Evolutionary conservation across 2,113 vertebrate species (phyloP).

Genomic region (Sphaerodactylus townsendi): DNA sequence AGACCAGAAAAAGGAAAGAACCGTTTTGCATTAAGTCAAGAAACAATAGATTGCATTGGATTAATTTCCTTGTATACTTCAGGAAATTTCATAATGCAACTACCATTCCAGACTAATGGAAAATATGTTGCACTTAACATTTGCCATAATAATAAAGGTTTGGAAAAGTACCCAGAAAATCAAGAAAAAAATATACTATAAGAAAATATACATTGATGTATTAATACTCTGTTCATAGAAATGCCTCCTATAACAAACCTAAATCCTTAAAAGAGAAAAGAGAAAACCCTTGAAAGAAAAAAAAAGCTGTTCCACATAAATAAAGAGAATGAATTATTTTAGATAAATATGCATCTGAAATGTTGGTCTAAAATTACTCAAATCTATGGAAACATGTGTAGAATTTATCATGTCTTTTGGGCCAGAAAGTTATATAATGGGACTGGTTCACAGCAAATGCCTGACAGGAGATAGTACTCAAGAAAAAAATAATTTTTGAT

Average conservation of each 20-base stretch:
- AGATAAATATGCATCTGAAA: no score
- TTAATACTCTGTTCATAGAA: not conserved
- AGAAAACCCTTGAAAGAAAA: no score
- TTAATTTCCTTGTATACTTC: not conserved
- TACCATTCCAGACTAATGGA: slow-evolving; percentile 29
- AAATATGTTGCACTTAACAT: slow-evolving; percentile 20
- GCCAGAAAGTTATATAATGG: no score
- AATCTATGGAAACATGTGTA: no score
- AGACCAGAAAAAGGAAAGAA: slow-evolving; percentile 41
- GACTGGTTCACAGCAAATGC: no score
- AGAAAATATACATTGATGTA: not conserved
- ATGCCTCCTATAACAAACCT: not conserved
- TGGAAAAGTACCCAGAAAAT: slow-evolving; percentile 1
- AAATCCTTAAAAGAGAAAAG: no score
- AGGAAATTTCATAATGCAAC: slow-evolving; percentile 20
- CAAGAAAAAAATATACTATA: not conserved
- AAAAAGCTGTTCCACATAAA: no score
- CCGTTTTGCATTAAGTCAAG: slow-evolving; percentile 29
- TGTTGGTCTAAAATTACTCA: no score
- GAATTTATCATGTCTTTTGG: no score
- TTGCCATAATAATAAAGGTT: slow-evolving; percentile 37
- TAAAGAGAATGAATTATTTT: no score
- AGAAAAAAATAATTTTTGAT: no score
- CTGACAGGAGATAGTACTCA: no score
- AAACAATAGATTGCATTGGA: slow-evolving; percentile 35